Percentiles rank a stretch among this genome's conserved stretches.
phyloP scores from a whole-genome alignment of 1,140 invertebrate genomes.

The Gryon sp. region DNA sequence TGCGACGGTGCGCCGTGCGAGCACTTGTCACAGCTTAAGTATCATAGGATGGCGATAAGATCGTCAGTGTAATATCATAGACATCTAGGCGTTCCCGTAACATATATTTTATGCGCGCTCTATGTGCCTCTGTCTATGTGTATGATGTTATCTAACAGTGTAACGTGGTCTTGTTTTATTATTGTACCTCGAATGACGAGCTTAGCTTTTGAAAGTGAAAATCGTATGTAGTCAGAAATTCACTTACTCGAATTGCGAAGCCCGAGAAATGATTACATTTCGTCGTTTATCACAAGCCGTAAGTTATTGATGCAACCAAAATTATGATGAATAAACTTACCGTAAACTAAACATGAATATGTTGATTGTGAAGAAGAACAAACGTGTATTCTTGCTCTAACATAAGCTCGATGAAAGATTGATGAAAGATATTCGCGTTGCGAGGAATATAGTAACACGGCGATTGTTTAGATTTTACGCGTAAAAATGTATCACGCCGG shows the following conservation, averaged over 20 bases:
- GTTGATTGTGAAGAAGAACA: slow-evolving; percentile 40
- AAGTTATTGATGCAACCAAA: slow-evolving; percentile 35
- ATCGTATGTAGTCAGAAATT: slow-evolving; percentile 28
- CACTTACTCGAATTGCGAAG: slow-evolving; percentile 27
- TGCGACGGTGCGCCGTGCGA: slow-evolving; percentile 1
- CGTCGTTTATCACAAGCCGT: slow-evolving; percentile 15
- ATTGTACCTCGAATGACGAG: slow-evolving; percentile 42
- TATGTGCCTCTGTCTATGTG: not conserved
- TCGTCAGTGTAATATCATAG: slow-evolving; percentile 29
- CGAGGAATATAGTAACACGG: slow-evolving; percentile 22
- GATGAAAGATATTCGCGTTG: slow-evolving; percentile 39
- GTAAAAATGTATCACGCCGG: not conserved
- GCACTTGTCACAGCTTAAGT: slow-evolving; percentile 39
- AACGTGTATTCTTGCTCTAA: slow-evolving; percentile 27
- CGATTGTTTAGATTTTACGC: slow-evolving; percentile 10
- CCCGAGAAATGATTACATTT: slow-evolving; percentile 15
- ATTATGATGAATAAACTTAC: slow-evolving; percentile 39
- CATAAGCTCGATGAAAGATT: slow-evolving; percentile 29
- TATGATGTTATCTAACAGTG: slow-evolving; percentile 51
- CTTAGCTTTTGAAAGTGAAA: slow-evolving; percentile 51
- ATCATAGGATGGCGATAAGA: slow-evolving; percentile 41
- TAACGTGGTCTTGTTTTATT: slow-evolving; percentile 38
- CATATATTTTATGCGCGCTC: slow-evolving; percentile 52
- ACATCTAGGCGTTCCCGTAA: slow-evolving; percentile 50
- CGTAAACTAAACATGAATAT: slow-evolving; percentile 28